These are phyloP conservation scores for Caenorhabditis tropicalis DNA, from an alignment of 1,140 invertebrate genomes.

Conservation along the genomic window DNA sequence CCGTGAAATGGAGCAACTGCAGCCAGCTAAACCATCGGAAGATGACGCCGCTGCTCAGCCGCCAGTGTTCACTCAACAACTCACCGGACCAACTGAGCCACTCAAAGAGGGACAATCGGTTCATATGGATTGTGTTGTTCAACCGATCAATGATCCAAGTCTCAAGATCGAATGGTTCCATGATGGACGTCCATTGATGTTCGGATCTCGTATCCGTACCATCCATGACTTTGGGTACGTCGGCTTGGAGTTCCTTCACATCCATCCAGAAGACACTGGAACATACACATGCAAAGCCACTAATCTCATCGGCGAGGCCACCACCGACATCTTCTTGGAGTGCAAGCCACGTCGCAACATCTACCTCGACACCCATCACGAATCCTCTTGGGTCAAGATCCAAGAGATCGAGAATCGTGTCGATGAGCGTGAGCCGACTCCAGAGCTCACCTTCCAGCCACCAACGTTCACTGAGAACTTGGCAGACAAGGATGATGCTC, in stretches of 20 bases:
- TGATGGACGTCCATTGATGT: slow-evolving; percentile 65
- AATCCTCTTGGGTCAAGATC: slow-evolving; percentile 91
- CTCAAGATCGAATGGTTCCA: slow-evolving; percentile 76
- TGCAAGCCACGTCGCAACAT: slow-evolving; percentile 64
- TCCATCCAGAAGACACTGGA: slow-evolving; percentile 91
- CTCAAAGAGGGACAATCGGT: slow-evolving; percentile 83
- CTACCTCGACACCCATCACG: slow-evolving; percentile 76
- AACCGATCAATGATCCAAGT: slow-evolving; percentile 93
- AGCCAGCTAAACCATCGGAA: slow-evolving; percentile 51
- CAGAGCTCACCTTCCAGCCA: slow-evolving; percentile 62
- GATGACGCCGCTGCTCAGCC: slow-evolving; percentile 64
- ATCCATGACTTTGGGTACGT: slow-evolving; percentile 95
- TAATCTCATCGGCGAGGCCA: slow-evolving; percentile 90
- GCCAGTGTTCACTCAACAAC: slow-evolving; percentile 67
- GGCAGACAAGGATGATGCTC: slow-evolving; percentile 74
- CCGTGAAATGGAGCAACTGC: slow-evolving; percentile 75
- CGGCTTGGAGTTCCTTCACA: slow-evolving; percentile 79
- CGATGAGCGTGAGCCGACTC: slow-evolving; percentile 54
- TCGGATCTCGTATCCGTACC: slow-evolving; percentile 85
- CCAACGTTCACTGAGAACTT: slow-evolving; percentile 67
- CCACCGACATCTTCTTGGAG: slow-evolving; percentile 85
- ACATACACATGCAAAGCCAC: slow-evolving; percentile 89
- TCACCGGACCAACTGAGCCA: slow-evolving; percentile 62
- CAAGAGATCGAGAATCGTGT: slow-evolving; percentile 73
- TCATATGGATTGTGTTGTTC: slow-evolving; percentile 91